Base-by-base conservation (phyloP, 2,888 invertebrate genomes). In the Tholera decimalis region DNA sequence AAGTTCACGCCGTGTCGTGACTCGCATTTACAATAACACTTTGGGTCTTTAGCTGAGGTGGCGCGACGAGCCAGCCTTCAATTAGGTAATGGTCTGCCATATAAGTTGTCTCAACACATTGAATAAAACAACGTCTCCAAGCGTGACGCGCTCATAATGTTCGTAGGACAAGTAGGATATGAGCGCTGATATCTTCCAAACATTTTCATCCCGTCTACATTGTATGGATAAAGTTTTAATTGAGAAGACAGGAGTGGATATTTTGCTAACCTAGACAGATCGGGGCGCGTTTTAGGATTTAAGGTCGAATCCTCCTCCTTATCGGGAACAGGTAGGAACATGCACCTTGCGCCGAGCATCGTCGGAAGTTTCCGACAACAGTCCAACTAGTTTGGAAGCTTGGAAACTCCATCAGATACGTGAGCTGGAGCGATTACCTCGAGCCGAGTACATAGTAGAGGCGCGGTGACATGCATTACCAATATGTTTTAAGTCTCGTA, bases 351-450 rank as follows among this genome's bases (percentile, higher is more conserved):
- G 87, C 87, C 86, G 87, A 87, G 84, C 88, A 87, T 83, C 86
- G 88, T 88, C 85, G 85, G 85, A 94, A 94, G 89, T 93, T 94
- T 91, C 89, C 88, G 87, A 92, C 93, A 92, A 90, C 90, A 89
- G 89, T 84, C 89, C 92, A 94, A 94, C 94, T 94, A 93, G 94
- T 94, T 95, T 90, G 89, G 91, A 90, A 94, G 93, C 92, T 93
- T 88, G 87, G 89, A 91, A 95, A 95, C 94, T 95, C 92, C 85
- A 93, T 93, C 94, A 94, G 93, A 92, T 92, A 93, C 93, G 93
- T 93, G 94, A 91, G 91, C 88, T 81, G 83, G 83, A 88, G 89
- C 91, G 93, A 93, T 93, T 93, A 93, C 90, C 89, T 89, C 85
- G 62, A 86, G 79, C 83, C 78, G 78, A 77, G 80, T 77, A 68